Evolutionary conservation across 2,113 vertebrate species (phyloP).

Genomic region (Rhinoptilus africanus): DNA sequence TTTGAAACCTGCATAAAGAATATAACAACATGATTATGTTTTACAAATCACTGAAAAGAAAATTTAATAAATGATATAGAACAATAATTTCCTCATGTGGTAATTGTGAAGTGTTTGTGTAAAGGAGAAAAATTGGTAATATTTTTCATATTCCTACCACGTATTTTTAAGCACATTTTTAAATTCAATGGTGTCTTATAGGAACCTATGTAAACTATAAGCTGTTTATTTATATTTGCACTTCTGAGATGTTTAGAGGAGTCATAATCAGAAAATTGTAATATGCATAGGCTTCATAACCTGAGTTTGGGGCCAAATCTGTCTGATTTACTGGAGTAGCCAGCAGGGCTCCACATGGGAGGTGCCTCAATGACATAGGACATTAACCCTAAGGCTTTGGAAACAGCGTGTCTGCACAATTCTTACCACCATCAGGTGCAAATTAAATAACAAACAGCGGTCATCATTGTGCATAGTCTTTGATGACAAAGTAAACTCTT

Average conservation of each 20-base stretch:
- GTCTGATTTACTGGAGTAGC: background rate
- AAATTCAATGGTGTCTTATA: background rate
- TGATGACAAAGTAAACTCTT: background rate
- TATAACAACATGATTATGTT: background rate
- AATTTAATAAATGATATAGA: background rate
- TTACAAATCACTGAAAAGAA: background rate
- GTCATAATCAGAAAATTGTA: background rate
- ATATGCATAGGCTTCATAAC: background rate
- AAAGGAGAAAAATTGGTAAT: background rate
- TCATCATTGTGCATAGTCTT: background rate
- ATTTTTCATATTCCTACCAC: background rate
- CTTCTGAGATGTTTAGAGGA: background rate
- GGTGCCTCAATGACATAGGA: background rate
- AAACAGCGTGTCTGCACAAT: background rate
- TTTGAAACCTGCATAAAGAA: constrained; percentile 79
- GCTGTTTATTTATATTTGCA: background rate
- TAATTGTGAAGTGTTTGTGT: background rate
- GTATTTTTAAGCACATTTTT: background rate
- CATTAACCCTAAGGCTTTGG: background rate
- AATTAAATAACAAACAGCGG: background rate
- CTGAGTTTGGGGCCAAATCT: background rate
- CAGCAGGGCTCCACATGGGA: background rate
- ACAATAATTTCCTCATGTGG: background rate
- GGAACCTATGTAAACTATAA: background rate
- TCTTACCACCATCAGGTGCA: background rate